Conservation (phyloP, 2,113 vertebrate species). For the Harpagus bidentatus region DNA sequence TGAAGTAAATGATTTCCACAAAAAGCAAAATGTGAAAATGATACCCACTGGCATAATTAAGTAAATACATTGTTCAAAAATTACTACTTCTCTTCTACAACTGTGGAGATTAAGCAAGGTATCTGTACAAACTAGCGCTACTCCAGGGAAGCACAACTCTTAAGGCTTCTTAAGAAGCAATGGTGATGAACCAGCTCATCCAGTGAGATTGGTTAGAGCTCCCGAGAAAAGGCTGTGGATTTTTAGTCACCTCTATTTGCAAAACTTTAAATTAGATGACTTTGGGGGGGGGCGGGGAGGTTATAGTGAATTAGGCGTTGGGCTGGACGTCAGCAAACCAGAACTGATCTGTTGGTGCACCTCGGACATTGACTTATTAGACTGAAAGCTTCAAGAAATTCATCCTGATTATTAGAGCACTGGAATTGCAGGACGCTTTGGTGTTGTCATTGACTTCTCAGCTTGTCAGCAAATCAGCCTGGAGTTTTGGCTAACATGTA, state of each 20-base stretch:
- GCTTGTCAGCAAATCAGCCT: neutral
- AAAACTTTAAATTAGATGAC: neutral
- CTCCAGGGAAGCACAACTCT: neutral
- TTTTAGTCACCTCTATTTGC: neutral
- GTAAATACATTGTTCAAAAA: conserved; percentile 49
- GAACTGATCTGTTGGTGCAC: neutral
- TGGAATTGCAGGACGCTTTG: neutral
- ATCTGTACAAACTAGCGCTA: neutral
- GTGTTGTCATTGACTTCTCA: neutral
- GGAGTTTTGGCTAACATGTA: neutral
- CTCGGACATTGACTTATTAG: fast-evolving
- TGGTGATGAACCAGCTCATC: neutral
- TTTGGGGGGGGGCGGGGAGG: neutral
- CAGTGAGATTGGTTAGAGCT: neutral
- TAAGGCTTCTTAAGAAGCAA: neutral
- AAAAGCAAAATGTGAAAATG: conserved; percentile 37
- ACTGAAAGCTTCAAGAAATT: neutral
- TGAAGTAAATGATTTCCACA: neutral
- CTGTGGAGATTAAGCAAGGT: neutral
- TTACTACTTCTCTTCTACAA: neutral
- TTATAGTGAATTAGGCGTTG: neutral
- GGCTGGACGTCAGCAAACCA: neutral
- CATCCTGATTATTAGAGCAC: neutral
- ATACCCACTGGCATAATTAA: conserved; percentile 32
- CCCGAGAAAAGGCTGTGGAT: neutral